Evolutionary conservation across 2,888 invertebrate species (phyloP).

Genomic region (Hermaeophaga mercurialis): DNA sequence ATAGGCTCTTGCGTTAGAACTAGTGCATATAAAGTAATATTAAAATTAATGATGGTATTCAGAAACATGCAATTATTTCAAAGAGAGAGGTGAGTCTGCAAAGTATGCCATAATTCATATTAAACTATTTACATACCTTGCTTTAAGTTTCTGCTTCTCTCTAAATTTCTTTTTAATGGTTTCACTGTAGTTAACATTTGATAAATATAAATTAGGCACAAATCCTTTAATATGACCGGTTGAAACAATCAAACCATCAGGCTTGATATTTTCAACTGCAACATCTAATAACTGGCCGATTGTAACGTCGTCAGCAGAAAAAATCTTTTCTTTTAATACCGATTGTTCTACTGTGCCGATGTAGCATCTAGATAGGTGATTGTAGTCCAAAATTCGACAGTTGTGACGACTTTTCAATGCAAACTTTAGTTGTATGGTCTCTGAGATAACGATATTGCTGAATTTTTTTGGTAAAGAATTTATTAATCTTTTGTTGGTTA

Average conservation of each 20-base stretch:
- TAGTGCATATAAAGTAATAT: too few relatives aligned
- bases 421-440: constrained; percentile 59
- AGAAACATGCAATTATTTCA: not conserved
- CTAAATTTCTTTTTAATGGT: constrained; percentile 61
- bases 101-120: too few relatives aligned
- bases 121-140: constrained; percentile 57
- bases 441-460: constrained; percentile 50
- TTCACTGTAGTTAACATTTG: constrained; percentile 57
- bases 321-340: constrained; percentile 63
- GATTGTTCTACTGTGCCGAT: constrained; percentile 69
- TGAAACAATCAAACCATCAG: constrained; percentile 59
- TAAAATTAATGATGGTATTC: too few relatives aligned
- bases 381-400: constrained; percentile 69
- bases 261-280: constrained; percentile 58
- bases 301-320: constrained; percentile 60
- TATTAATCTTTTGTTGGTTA: constrained; percentile 49
- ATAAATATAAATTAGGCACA: constrained; percentile 64
- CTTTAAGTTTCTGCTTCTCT: constrained; percentile 63
- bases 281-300: constrained; percentile 65
- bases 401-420: constrained; percentile 58
- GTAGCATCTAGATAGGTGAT: constrained; percentile 68
- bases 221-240: constrained; percentile 64
- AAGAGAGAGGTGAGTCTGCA: too few relatives aligned
- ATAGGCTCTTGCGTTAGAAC: too few relatives aligned
- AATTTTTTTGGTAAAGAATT: constrained; percentile 41